These are phyloP conservation scores for Zoanthus sansibaricus DNA, from an alignment of 92 coral and sea anemone genomes.

Conservation along the genomic window DNA sequence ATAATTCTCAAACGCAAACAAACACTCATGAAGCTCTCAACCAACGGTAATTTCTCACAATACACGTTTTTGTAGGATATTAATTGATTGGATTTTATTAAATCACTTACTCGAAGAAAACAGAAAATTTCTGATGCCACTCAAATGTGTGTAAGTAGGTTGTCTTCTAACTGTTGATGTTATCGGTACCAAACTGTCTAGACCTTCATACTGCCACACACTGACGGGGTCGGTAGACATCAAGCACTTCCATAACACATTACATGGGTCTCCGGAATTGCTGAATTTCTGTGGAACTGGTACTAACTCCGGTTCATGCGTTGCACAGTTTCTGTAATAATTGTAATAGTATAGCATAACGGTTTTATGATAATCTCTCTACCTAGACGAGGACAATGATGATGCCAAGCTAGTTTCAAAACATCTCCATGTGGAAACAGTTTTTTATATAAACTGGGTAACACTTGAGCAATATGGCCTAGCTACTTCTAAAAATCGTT, in stretches of 20 bases:
- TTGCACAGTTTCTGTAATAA: neutral
- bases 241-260: constrained; percentile 53
- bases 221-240: constrained; percentile 57
- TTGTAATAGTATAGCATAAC: neutral
- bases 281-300: neutral
- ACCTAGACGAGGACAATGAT: neutral
- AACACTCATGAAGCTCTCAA: too few relatives aligned
- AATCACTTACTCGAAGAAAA: constrained; percentile 70
- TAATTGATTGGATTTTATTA: too few relatives aligned
- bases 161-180: constrained; percentile 71
- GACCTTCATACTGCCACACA: constrained; percentile 73
- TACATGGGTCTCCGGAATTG: constrained; percentile 27
- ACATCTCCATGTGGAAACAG: too few relatives aligned
- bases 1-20: too few relatives aligned
- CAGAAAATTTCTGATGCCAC: constrained; percentile 44
- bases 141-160: constrained; percentile 65
- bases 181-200: constrained; percentile 43
- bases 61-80: too few relatives aligned
- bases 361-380: neutral
- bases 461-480: too few relatives aligned
- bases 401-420: too few relatives aligned
- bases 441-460: too few relatives aligned
- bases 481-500: too few relatives aligned
- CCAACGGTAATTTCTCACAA: too few relatives aligned
- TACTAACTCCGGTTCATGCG: constrained; percentile 19